Conservation (phyloP, 2,113 vertebrate species). For the Apistogramma diplotaenia region DNA sequence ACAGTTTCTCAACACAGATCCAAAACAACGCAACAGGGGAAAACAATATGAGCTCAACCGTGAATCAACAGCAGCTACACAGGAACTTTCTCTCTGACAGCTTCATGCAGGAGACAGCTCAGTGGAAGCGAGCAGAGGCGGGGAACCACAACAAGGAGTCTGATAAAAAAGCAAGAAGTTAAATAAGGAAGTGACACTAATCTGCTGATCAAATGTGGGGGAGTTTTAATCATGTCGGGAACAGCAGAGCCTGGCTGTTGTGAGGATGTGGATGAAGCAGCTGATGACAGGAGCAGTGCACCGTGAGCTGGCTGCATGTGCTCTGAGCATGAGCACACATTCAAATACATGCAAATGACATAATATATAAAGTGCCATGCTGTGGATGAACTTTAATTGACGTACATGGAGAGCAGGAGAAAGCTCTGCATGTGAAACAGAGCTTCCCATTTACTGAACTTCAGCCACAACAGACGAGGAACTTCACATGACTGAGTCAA, state of each 20-base stretch:
- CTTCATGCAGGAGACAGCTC: background rate
- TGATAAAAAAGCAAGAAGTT: conserved; percentile 6
- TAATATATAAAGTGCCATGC: background rate
- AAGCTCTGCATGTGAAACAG: background rate
- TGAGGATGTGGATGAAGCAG: background rate
- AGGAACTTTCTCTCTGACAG: background rate
- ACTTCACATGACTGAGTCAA: background rate
- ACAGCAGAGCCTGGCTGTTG: background rate
- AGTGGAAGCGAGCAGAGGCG: background rate
- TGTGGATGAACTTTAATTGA: background rate
- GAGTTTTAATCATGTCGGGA: background rate
- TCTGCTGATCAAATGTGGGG: background rate
- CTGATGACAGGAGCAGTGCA: background rate
- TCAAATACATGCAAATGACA: background rate
- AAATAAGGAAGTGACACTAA: conserved; percentile 28
- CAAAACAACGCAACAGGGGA: too few species aligned
- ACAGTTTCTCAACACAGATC: too few species aligned
- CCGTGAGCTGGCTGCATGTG: background rate
- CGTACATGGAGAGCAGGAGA: background rate
- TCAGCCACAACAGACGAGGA: background rate
- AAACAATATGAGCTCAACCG: too few species aligned
- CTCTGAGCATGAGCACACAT: background rate
- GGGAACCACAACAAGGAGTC: background rate
- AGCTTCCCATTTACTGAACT: background rate
- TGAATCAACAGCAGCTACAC: background rate